Percentiles rank a stretch among this genome's conserved stretches.
Conservation (phyloP, 2,888 invertebrate species). For the Aleiodes leptofemur region DNA sequence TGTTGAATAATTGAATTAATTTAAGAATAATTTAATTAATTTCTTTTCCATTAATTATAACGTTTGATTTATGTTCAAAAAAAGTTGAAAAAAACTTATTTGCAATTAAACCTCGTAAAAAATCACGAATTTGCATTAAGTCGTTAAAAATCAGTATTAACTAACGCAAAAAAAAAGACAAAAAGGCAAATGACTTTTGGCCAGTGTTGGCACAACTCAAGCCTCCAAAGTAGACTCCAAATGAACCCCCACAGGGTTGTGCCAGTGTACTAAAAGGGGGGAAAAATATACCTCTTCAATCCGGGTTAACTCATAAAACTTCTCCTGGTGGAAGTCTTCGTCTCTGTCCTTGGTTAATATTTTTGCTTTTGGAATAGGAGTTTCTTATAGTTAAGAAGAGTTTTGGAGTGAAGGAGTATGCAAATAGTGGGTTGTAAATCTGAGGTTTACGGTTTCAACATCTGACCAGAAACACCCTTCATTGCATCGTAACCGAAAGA, state of each 20-base stretch:
- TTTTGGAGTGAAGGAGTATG: slow-evolving; percentile 59
- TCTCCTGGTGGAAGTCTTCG: slow-evolving; percentile 52
- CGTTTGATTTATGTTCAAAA: too few relatives aligned
- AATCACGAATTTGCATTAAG: too few relatives aligned
- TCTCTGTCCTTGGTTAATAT: slow-evolving; percentile 8
- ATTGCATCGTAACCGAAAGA: slow-evolving; percentile 48
- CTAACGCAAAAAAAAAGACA: neutral
- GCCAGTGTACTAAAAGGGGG: slow-evolving; percentile 26
- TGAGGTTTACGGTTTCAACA: slow-evolving; percentile 62
- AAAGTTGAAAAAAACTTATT: too few relatives aligned
- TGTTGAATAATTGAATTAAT: too few relatives aligned
- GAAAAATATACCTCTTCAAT: slow-evolving; percentile 68
- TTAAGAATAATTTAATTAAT: too few relatives aligned
- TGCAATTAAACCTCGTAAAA: too few relatives aligned
- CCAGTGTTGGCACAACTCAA: slow-evolving; percentile 42
- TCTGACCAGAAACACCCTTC: slow-evolving; percentile 55
- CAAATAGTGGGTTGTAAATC: slow-evolving; percentile 68
- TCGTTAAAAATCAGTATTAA: neutral
- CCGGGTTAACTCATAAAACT: slow-evolving; percentile 72
- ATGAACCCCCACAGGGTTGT: slow-evolving; percentile 46
- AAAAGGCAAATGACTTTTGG: slow-evolving; percentile 39
- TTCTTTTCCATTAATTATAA: too few relatives aligned
- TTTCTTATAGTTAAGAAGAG: neutral
- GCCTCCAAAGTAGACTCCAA: neutral
- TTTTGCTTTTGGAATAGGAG: neutral